Conservation (phyloP, 1,140 invertebrate species). For the Conus ventricosus region DNA sequence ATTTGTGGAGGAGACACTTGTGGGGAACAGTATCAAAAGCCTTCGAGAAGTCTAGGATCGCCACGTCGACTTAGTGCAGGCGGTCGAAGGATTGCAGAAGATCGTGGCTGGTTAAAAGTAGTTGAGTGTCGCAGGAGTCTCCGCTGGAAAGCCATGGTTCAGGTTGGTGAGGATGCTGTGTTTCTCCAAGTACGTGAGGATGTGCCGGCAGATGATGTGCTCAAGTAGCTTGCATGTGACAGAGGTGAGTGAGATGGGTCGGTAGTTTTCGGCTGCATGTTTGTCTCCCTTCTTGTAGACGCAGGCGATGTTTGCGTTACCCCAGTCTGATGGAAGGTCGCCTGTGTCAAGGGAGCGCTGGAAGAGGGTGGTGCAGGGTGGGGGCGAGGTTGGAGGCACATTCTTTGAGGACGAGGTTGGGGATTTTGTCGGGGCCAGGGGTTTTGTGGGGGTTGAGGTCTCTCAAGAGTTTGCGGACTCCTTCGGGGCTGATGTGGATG, state of each 20-base stretch:
- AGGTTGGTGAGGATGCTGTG: conserved; percentile 43
- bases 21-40: too few relatives aligned
- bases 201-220: conserved; percentile 40
- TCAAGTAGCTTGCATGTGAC: too few relatives aligned
- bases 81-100: neutral
- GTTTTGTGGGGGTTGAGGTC: too few relatives aligned
- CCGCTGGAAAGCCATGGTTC: conserved; percentile 49
- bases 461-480: too few relatives aligned
- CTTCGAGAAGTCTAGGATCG: neutral
- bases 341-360: neutral
- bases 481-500: too few relatives aligned
- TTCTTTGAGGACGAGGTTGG: too few relatives aligned
- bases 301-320: neutral
- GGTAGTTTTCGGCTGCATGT: conserved; percentile 30
- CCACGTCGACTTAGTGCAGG: neutral
- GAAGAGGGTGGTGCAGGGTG: neutral
- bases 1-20: too few relatives aligned
- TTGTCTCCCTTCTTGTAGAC: neutral
- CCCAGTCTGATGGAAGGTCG: neutral
- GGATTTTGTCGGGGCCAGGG: too few relatives aligned
- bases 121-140: conserved; percentile 44
- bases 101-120: conserved; percentile 19
- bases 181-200: conserved; percentile 39
- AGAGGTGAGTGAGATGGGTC: conserved; percentile 22
- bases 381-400: neutral